Evolutionary conservation across 2,888 invertebrate genomes (phyloP), one percentile per base, ranked within the genome.

Genomic region (Tortrix viridana): DNA sequence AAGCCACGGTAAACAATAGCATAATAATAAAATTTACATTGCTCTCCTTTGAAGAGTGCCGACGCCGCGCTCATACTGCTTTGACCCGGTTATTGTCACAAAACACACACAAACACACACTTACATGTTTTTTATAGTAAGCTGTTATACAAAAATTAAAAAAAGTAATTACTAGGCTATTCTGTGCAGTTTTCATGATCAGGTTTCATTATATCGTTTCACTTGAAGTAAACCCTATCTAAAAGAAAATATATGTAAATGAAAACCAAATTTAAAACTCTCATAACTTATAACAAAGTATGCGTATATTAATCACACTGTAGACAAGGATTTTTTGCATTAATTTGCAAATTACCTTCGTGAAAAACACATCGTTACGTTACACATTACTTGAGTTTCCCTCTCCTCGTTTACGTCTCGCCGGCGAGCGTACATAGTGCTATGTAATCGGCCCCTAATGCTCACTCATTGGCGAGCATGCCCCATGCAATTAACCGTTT

Each of bases 1-100:
- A 88, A 73, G 86, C 83, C 78, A 88, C 88, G 86, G 85, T 89
- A 89, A 91, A 86, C 88, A 89, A 91, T 91, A 89, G 67, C 88
- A 91, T 91, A 90, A 76, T 81, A 47, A 87, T n/a, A n/a, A n/a
- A n/a, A n/a, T 85, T 76, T 71, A 76, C 82, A 72, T 69, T 60
- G 68, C 59, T 72, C 72, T 69, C 65, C 79, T 88, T 87, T 90
- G 81, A 82, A 76, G 72, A 65, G 48, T 26, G 69, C 84, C 84
- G 84, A 70, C 71, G 65, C 67, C 32, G 72, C 70, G 71, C 67
- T 66, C 57, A 12, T 23, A 49, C 37, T 50, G 19, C 48, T 50
- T 46, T 58, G 60, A 65, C 48, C 54, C 18, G 58, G 54, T 58
- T 65, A 53, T 57, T 57, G 14, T 41, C 16, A 32, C 32, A 32